Evolutionary conservation across 2,797 vertebrate genomes (phyloP).

Genomic region (Alauda arvensis): DNA sequence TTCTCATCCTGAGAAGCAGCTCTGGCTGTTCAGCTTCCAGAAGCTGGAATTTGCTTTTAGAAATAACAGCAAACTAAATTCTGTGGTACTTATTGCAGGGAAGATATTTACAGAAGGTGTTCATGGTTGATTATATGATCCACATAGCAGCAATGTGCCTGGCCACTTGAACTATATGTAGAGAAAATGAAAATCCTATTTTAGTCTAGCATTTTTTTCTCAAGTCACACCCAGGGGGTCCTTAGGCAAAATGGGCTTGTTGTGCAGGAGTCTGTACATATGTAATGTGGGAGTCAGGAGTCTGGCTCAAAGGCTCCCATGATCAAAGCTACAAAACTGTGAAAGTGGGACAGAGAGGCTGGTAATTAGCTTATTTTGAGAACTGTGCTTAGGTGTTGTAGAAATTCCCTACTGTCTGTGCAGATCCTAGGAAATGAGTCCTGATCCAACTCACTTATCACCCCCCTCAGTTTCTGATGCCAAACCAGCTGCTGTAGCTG

Average conservation of each 20-base stretch:
- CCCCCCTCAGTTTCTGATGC: not conserved
- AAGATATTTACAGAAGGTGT: not conserved
- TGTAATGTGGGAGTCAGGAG: not conserved
- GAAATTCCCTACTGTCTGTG: not conserved
- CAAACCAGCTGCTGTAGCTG: not conserved
- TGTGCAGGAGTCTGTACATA: not conserved
- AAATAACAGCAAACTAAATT: not conserved
- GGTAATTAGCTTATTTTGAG: not conserved
- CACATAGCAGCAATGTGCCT: not conserved
- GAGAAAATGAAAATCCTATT: not conserved
- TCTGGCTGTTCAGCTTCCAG: not conserved
- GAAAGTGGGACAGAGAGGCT: constrained; percentile 4
- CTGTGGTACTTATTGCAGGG: not conserved
- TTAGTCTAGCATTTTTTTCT: not conserved
- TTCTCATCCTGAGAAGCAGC: not conserved
- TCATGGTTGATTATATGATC: not conserved
- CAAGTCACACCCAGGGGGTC: not conserved
- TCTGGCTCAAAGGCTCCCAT: not conserved
- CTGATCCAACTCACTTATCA: not conserved
- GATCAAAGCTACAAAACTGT: constrained; percentile 3
- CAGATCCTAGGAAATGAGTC: not conserved
- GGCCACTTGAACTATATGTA: not conserved
- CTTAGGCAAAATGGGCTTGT: not conserved
- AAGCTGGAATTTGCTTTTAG: not conserved
- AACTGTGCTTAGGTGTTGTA: not conserved